phyloP scores from a whole-genome alignment of 2,888 invertebrate species.

The Hofmannophila pseudospretella region DNA sequence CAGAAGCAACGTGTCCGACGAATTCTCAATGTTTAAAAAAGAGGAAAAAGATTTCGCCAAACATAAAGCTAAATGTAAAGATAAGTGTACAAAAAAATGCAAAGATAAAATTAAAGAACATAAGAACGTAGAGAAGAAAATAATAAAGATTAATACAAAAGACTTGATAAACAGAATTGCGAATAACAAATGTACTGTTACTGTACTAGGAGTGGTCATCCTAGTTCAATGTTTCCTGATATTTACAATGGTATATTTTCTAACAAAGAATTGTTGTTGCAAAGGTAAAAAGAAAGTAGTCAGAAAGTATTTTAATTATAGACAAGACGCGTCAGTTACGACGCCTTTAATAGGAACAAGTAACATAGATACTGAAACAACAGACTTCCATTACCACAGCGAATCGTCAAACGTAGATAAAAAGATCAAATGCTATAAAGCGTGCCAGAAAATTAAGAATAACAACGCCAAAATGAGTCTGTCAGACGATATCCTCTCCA shows the following conservation, averaged over 20 bases:
- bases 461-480: slow-evolving; percentile 41
- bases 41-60: no score
- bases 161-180: neutral
- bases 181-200: slow-evolving; percentile 32
- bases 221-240: slow-evolving; percentile 47
- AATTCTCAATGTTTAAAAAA: no score
- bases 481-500: slow-evolving; percentile 63
- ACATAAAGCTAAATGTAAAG: neutral
- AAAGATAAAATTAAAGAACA: neutral
- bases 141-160: no score
- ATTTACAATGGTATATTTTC: slow-evolving; percentile 40
- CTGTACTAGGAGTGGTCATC: slow-evolving; percentile 32
- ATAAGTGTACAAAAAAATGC: neutral
- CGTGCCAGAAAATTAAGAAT: slow-evolving; percentile 48
- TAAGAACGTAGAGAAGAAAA: neutral
- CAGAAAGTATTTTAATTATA: slow-evolving; percentile 48
- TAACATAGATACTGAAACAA: slow-evolving; percentile 52
- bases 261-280: slow-evolving; percentile 31
- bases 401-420: slow-evolving; percentile 51
- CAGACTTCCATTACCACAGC: slow-evolving; percentile 42
- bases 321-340: slow-evolving; percentile 56
- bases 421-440: slow-evolving; percentile 58
- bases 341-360: slow-evolving; percentile 59
- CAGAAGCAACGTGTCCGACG: neutral
- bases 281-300: slow-evolving; percentile 35